Conservation (phyloP, 2,113 vertebrate species). For the Gasterosteus nipponicus region DNA sequence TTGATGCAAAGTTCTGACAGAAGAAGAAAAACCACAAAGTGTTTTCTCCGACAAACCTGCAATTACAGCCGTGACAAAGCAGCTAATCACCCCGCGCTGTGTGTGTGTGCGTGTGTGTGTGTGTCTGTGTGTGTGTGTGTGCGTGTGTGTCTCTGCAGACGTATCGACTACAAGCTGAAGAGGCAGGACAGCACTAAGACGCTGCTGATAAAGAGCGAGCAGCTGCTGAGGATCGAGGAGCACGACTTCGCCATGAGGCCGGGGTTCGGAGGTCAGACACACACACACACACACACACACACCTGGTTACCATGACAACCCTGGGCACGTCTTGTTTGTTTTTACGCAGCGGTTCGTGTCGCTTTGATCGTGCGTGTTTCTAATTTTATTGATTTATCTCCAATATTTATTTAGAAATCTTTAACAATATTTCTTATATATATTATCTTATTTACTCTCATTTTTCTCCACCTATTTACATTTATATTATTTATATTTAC, state of each 20-base stretch:
- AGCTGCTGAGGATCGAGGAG: constrained; percentile 89
- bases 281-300: constrained; percentile 18
- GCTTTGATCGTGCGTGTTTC: neutral
- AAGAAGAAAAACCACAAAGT: constrained; percentile 14
- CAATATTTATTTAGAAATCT: too few species aligned
- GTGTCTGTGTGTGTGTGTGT: constrained; percentile 34
- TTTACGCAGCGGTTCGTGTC: neutral
- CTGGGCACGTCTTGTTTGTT: too few species aligned
- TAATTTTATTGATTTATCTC: too few species aligned
- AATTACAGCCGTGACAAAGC: constrained; percentile 34
- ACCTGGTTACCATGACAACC: neutral
- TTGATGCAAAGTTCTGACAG: constrained; percentile 23
- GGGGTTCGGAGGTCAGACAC: constrained; percentile 89
- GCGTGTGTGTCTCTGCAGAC: constrained; percentile 68
- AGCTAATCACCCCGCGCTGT: constrained; percentile 20
- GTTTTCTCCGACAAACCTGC: constrained; percentile 34
- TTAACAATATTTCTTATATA: neutral
- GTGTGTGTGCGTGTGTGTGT: neutral
- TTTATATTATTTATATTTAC: too few species aligned
- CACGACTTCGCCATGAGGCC: constrained; percentile 93
- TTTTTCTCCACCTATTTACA: too few species aligned
- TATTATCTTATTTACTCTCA: neutral
- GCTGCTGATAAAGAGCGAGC: constrained; percentile 85
- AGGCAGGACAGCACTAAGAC: constrained; percentile 89
- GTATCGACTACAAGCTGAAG: constrained; percentile 86